Evolutionary conservation across 2,888 invertebrate genomes (phyloP).

Genomic region (Dryomyza anilis): DNA sequence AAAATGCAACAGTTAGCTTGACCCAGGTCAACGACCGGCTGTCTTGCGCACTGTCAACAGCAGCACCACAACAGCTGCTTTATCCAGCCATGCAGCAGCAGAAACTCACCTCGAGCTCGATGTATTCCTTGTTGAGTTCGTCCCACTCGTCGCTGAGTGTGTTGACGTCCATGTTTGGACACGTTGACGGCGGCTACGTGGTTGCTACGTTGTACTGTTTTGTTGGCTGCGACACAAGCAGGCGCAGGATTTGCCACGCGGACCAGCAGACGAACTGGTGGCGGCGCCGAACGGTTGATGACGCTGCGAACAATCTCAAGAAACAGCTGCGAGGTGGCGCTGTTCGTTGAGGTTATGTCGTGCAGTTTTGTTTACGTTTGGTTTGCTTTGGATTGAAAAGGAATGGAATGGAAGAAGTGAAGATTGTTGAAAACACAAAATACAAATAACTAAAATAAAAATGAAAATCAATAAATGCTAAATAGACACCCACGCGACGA

Average conservation of each 20-base stretch:
- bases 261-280: not conserved
- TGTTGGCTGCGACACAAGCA: not conserved
- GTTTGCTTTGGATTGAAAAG: not conserved
- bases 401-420: not conserved
- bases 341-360: not conserved
- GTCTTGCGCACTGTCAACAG: too few relatives aligned
- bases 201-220: not conserved
- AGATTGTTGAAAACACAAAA: not conserved
- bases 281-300: too few relatives aligned
- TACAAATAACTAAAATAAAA: too few relatives aligned
- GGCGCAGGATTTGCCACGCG: not conserved
- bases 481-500: too few relatives aligned
- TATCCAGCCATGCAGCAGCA: not conserved
- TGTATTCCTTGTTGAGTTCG: slow-evolving; percentile 78
- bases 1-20: too few relatives aligned
- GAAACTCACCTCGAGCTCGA: slow-evolving; percentile 75
- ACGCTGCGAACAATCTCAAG: too few relatives aligned
- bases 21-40: too few relatives aligned
- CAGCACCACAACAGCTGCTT: not conserved
- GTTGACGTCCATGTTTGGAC: slow-evolving; percentile 64
- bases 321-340: not conserved
- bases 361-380: not conserved
- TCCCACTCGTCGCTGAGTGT: slow-evolving; percentile 76
- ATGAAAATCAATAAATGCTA: too few relatives aligned
- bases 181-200: not conserved